Evolutionary conservation across 2,113 vertebrate species (phyloP), one percentile per base, ranked within the genome.

Genomic region (Hippocampus barbouri): DNA sequence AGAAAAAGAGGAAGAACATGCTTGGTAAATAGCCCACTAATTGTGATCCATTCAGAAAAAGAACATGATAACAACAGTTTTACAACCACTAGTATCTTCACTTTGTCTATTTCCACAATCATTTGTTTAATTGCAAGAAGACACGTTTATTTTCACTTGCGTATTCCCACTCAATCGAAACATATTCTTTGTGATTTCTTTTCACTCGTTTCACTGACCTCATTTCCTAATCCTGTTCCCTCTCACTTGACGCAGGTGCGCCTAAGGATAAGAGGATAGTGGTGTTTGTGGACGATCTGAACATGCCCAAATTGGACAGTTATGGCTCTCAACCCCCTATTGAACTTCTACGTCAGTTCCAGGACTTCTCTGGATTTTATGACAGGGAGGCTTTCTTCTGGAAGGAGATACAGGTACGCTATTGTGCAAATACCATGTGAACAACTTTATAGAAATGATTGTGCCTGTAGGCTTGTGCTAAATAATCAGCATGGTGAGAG

Each of bases 231-330:
- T 56, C 10, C 9, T 51, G 27, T 51, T 60, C 12, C 2, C 1
- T 30, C n/a, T n/a, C 11, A 53, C 4, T 18, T 0, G 5, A 0
- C 64, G 14, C 49, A 95, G 94, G 94, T 73, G 93, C 94, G 63
- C 94, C 94, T 56, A 86, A 76, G 69, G 93, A 93, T 74, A 96
- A 93, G 79, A 91, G 80, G 76, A 75, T 95, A 23, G 88, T 95
- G 70, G 91, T 95, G 73, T 96, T 95, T 86, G 94, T 96, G 57
- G 93, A 95, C 56, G 94, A 95, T 71, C 85, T 95, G 75, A 96
- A 95, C 71, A 95, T 95, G 93, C 94, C 94, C 11, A 94, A 93
- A 73, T 83, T 95, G 76, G 93, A 94, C 88, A 88, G 70, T 69
- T 96, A 94, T 41, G 94, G 94, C 64, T 96, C 94, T 60, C 93